Evolutionary conservation across 2,888 invertebrate species (phyloP), one percentile per base, ranked within the genome.

Genomic region (Agonopterix arenella): DNA sequence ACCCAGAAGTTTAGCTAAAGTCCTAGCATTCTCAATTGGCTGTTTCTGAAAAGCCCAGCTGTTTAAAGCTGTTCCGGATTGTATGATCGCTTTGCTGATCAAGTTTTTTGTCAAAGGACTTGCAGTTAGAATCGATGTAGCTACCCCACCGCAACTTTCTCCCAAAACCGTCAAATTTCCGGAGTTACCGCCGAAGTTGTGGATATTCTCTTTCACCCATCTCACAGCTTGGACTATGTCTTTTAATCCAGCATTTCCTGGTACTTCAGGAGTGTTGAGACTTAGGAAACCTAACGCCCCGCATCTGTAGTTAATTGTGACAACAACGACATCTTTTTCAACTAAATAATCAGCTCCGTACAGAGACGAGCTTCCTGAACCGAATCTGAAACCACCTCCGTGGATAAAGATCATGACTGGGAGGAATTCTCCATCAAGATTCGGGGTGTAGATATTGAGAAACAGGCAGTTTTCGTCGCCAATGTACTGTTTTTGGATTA

Each of bases 391-490:
- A 0, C 82, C 90, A 0, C 92, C 91, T 1, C 91, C 91, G 44
- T 92, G 91, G 47, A 91, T 79, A 70, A 73, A 91, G 1, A 92
- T 70, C 90, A 92, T 91, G 7, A 91, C 91, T 0, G 92, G 91
- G 0, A 85, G 74, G 62, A 82, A 79, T 1, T 75, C 77, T 0
- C 79, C 76, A 45, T 90, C 88, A 45, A 93, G 70, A 55, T 84
- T 90, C 0, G 93, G 92, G 0, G 92, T 91, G 75, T 91, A 93
- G 0, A 94, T 90, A 68, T 93, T 94, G 2, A 94, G 79, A 68
- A 92, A 93, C 0, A 94, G 85, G 60, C 94, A 94, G 72, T 94
- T 93, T 60, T 94, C 94, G 47, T 76, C 83, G 0, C 93, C 93
- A 0, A 76, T 63, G 52, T 86, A 86, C 3, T 76, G 61, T 46